Percentiles rank a stretch among this genome's conserved stretches.
Evolutionary conservation across 2,888 invertebrate genomes (phyloP).

Genomic region (Diaphora mendica): DNA sequence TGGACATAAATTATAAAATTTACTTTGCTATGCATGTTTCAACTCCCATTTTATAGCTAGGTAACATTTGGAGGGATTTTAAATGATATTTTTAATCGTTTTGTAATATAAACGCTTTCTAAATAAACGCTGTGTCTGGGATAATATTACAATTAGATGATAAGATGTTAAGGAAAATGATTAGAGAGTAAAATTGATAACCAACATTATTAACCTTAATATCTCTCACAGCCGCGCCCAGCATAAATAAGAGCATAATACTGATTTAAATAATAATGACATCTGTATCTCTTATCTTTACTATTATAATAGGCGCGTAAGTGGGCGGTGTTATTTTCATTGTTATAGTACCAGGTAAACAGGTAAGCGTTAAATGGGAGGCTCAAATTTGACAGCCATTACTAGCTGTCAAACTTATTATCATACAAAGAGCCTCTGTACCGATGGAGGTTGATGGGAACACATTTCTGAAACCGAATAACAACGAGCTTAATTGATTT

Average conservation of each 20-base stretch:
- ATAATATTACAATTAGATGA: neutral
- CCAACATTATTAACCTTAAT: constrained; percentile 1
- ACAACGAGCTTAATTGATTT: neutral
- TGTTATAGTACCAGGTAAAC: constrained; percentile 63
- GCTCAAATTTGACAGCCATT: constrained; percentile 63
- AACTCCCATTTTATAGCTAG: too few relatives aligned
- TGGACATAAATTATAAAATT: too few relatives aligned
- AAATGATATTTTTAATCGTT: too few relatives aligned
- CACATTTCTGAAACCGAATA: neutral
- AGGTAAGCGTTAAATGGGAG: constrained; percentile 72
- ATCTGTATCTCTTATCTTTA: constrained; percentile 44
- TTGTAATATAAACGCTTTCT: too few relatives aligned
- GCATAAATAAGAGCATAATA: constrained; percentile 31
- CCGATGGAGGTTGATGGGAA: constrained; percentile 23
- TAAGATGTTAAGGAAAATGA: neutral
- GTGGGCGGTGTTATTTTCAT: constrained; percentile 68
- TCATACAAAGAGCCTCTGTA: constrained; percentile 76
- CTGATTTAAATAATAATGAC: constrained; percentile 44
- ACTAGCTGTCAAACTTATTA: constrained; percentile 65
- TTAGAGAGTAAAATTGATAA: neutral
- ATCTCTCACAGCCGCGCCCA: constrained; percentile 15
- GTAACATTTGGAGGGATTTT: too few relatives aligned
- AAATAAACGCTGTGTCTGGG: neutral
- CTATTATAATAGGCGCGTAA: constrained; percentile 26
- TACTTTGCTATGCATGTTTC: too few relatives aligned